Evolutionary conservation across 1,140 invertebrate species (phyloP), one percentile per base, ranked within the genome.

Genomic region (Brachionus rotundiformis): DNA sequence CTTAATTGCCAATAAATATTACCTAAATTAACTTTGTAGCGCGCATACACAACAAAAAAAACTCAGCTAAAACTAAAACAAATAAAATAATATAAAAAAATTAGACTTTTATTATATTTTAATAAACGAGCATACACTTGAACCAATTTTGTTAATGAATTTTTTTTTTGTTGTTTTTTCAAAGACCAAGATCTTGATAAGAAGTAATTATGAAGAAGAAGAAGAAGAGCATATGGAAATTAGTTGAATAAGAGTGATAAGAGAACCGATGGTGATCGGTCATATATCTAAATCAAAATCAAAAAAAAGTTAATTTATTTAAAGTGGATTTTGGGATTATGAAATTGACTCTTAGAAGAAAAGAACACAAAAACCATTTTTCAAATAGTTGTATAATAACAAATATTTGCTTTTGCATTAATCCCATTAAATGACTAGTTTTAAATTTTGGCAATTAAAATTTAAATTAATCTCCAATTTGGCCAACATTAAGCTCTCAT

Each of bases 1-100:
- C 47, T 54, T 54, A 54, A 54, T 54, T 54, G 47, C 16, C 23
- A 54, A 54, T 54, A 54, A 54, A 54, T 54, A 54, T 54, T 54
- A 54, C 47, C 47, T 54, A 54, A 54, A 54, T 54, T 54, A 54
- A 54, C 47, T 54, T 54, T 54, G 47, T 54, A 23, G 19, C 47
- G 47, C n/a, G 23, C 47, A 54, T 16, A 54, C n/a, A 19, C n/a
- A n/a, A n/a, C n/a, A n/a, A n/a, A n/a, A n/a, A n/a, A n/a, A n/a
- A 8, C 47, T 19, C 47, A 54, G 19, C 47, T 7, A 54, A 54
- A 54, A 1, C 47, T 54, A 25, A 54, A 54, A 54, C 47, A 54
- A 54, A 54, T 8, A 54, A 19, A 39, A n/a, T n/a, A n/a, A n/a
- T n/a, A n/a, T n/a, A 39, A 39, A 39, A 36, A 54, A 54, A 54